Evolutionary conservation across 2,113 vertebrate species (phyloP).

Genomic region (Lanius ludovicianus): DNA sequence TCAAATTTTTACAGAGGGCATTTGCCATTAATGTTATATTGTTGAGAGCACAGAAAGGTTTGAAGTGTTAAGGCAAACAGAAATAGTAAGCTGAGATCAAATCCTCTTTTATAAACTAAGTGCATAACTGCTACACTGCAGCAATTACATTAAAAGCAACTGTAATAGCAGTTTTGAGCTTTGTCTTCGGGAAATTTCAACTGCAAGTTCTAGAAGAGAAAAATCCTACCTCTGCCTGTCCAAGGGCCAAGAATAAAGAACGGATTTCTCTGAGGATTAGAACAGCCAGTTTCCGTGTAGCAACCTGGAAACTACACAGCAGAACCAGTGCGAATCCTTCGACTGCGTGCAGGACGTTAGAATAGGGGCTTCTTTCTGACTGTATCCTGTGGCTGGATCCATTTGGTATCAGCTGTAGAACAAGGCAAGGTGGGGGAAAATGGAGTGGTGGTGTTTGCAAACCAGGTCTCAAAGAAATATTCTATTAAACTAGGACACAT

Average conservation of each 20-base stretch:
- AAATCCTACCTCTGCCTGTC: conserved; percentile 89
- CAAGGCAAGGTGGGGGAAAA: not conserved
- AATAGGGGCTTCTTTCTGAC: conserved; percentile 83
- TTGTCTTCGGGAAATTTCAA: not conserved
- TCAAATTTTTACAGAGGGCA: not conserved
- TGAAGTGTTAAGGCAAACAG: not conserved
- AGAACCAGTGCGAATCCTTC: conserved; percentile 92
- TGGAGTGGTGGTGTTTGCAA: not conserved
- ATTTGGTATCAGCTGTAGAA: conserved; percentile 72
- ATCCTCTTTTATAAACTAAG: not conserved
- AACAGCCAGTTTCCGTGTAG: conserved; percentile 93
- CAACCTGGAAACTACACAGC: conserved; percentile 94
- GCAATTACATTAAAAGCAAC: not conserved
- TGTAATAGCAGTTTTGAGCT: not conserved
- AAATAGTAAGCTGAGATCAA: not conserved
- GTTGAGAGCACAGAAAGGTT: not conserved
- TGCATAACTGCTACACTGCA: not conserved
- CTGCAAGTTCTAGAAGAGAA: not conserved
- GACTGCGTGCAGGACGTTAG: conserved; percentile 89
- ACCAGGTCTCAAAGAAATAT: not conserved
- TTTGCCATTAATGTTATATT: not conserved
- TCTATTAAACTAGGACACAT: not conserved
- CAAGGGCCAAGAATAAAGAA: conserved; percentile 88
- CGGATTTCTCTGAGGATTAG: conserved; percentile 93
- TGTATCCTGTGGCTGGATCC: conserved; percentile 83